A percentile compares a stretch with the other conserved stretches of the same genome.
phyloP scores from a whole-genome alignment of 2,888 invertebrate genomes.

The Polyommatus icarus region DNA sequence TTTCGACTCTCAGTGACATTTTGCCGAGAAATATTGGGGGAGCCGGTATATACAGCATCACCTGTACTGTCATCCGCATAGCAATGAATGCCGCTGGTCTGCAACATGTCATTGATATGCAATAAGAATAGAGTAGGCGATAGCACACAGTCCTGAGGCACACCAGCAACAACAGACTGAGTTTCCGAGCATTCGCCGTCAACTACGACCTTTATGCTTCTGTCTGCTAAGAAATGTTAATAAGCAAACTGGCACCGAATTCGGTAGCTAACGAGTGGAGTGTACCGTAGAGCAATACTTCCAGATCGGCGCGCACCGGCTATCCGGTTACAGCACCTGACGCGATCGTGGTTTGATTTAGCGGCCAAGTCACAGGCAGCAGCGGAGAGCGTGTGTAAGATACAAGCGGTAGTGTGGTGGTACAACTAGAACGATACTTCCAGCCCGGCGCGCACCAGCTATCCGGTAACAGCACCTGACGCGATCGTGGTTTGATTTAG shows the following conservation, averaged over 20 bases:
- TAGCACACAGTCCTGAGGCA: too few relatives aligned
- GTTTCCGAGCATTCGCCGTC: too few relatives aligned
- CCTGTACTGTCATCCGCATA: too few relatives aligned
- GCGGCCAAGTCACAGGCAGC: conserved; percentile 20
- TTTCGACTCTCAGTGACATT: too few relatives aligned
- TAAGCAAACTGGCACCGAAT: conserved; percentile 37
- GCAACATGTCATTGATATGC: too few relatives aligned
- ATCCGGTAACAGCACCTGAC: conserved; percentile 46
- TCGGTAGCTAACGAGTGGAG: conserved; percentile 40
- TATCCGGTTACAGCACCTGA: conserved; percentile 47
- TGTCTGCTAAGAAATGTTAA: too few relatives aligned
- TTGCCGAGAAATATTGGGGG: too few relatives aligned
- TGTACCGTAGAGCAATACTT: conserved; percentile 31
- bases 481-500: conserved; percentile 39
- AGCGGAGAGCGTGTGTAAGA: background rate
- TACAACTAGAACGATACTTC: background rate
- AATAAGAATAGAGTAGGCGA: too few relatives aligned
- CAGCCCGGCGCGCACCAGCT: conserved; percentile 26
- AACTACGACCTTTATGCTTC: too few relatives aligned
- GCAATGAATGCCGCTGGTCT: too few relatives aligned
- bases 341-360: conserved; percentile 41
- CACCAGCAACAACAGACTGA: too few relatives aligned
- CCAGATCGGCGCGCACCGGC: conserved; percentile 38
- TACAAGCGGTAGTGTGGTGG: background rate
- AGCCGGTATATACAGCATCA: too few relatives aligned